Evolutionary conservation across 2,888 invertebrate species (phyloP), one percentile per base, ranked within the genome.

Genomic region (Acleris laterana): DNA sequence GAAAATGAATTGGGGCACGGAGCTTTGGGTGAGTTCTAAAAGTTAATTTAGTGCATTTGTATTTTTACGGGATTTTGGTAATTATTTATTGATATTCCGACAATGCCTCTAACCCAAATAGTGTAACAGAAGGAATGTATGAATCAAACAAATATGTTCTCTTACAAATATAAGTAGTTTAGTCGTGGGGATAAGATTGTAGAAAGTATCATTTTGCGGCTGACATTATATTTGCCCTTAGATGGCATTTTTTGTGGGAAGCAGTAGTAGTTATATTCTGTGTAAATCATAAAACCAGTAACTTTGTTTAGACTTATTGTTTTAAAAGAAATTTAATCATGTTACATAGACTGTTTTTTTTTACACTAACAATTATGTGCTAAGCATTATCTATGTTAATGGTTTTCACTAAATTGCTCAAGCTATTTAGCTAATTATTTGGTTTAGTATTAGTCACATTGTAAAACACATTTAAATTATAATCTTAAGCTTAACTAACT

Each of bases 1-100:
- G 77, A 94, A 91, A 90, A 94, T 94, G 94, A 95, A 94, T 91
- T 95, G 95, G 95, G 95, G 95, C 87, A 94, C 94, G 69, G 95
- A 95, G 90, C 94, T 95, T 87, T 95, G 95, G 95, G 95, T 95
- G 89, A 94, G 94, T 93, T 74, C 69, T 73, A 70, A 57, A 61
- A 57, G 57, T 67, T 71, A 63, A 52, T 71, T 25, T 60, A 44
- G n/a, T 38, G 50, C 60, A 65, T 65, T 60, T 65, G 49, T 60
- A 65, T 60, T 55, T 55, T 50, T 44, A n/a, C 46, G 32, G 51
- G 32, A 48, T 60, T 66, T 57, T 22, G 51, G 32, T 6, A n/a
- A 11, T 52, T 62, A 25, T 61, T 52, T 52, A 38, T 17, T 44
- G 25, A 11, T 28, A 38, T 57, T 22, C 28, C 16, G 19, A 50